phyloP scores from a whole-genome alignment of 2,797 vertebrate species.

The Sardinella longiceps region DNA sequence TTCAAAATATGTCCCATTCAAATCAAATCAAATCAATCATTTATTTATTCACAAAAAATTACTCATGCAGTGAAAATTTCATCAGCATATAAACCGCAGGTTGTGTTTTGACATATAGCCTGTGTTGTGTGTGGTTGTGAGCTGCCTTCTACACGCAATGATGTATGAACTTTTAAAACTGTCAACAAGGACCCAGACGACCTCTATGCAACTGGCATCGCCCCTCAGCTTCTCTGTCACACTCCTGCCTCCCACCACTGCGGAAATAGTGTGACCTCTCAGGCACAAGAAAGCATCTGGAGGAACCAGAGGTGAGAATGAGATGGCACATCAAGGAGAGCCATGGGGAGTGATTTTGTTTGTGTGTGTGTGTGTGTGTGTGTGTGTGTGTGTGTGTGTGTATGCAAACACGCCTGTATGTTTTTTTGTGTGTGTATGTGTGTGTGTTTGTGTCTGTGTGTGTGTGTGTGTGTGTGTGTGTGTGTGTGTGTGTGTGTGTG shows the following conservation, averaged over 20 bases:
- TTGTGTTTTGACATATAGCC: not conserved
- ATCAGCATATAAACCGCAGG: not conserved
- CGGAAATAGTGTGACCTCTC: not conserved
- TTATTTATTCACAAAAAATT: too few species aligned
- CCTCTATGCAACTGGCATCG: not conserved
- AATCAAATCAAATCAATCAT: too few species aligned
- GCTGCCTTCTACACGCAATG: not conserved
- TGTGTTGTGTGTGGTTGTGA: not conserved
- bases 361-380: not conserved
- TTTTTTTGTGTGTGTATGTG: not conserved
- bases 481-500: slow-evolving; percentile 18
- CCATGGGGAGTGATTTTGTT: slow-evolving; percentile 21
- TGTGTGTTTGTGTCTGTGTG: slow-evolving; percentile 25
- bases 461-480: slow-evolving; percentile 25
- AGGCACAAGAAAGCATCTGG: not conserved
- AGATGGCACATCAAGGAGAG: slow-evolving; percentile 34
- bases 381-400: not conserved
- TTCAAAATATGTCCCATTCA: not conserved
- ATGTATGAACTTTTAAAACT: not conserved
- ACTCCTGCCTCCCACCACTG: not conserved
- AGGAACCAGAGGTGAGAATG: not conserved
- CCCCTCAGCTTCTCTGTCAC: not conserved
- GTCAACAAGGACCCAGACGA: not conserved
- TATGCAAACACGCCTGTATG: too few species aligned
- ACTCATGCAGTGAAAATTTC: not conserved